Conservation (phyloP, 2,113 vertebrate species). For the Hoplias malabaricus region DNA sequence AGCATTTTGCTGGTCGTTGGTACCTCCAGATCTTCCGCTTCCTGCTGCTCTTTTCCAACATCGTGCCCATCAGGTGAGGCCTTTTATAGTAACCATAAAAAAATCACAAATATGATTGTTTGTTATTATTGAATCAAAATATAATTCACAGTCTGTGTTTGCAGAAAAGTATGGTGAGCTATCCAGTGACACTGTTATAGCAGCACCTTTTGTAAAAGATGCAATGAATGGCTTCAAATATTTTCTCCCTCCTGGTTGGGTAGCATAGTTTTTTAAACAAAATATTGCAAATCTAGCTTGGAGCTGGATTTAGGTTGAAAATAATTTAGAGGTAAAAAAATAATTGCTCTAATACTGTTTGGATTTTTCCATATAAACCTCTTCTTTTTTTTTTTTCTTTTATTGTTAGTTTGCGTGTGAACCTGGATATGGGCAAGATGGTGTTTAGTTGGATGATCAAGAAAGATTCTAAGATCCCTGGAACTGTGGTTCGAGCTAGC, state of each 20-base stretch:
- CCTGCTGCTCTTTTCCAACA: constrained; percentile 93
- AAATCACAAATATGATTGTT: background rate
- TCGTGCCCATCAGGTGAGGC: constrained; percentile 92
- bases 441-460: constrained; percentile 99
- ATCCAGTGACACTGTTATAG: no score
- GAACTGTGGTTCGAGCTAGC: constrained; percentile 92
- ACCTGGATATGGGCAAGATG: constrained; percentile 98
- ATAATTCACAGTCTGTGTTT: no score
- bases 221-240: no score
- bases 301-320: no score
- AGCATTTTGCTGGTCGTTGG: constrained; percentile 95
- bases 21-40: constrained; percentile 98
- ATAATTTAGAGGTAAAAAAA: no score
- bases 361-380: background rate
- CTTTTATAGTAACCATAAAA: background rate
- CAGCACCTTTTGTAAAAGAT: no score
- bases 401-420: constrained; percentile 84
- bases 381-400: background rate
- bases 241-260: no score
- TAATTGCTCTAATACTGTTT: no score
- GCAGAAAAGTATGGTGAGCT: background rate
- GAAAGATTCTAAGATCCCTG: constrained; percentile 92
- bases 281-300: no score
- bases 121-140: no score
- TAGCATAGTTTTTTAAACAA: no score